These are phyloP conservation scores for Halocaridina rubra DNA, from an alignment of 2,888 invertebrate species.

Conservation along the genomic window DNA sequence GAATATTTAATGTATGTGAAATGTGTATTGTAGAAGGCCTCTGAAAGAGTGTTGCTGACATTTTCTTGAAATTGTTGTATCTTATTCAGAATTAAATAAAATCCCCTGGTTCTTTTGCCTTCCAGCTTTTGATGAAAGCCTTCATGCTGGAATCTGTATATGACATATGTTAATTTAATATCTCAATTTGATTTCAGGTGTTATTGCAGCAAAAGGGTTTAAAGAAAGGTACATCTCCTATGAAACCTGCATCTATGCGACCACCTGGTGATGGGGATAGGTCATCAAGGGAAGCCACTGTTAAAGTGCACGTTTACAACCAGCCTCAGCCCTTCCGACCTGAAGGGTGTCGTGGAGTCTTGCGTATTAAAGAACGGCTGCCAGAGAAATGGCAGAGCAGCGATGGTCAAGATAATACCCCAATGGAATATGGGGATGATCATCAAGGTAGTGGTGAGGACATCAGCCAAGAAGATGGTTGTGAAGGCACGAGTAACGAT, in stretches of 20 bases:
- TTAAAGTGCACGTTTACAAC: constrained; percentile 60
- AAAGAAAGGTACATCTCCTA: constrained; percentile 36
- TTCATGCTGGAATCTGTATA: too few species aligned
- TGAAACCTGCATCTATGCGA: constrained; percentile 12
- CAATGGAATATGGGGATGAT: not conserved
- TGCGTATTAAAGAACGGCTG: constrained; percentile 51
- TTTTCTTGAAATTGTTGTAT: too few species aligned
- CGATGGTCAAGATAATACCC: not conserved
- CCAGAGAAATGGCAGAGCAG: constrained; percentile 58
- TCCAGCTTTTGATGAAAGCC: too few species aligned
- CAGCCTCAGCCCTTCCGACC: constrained; percentile 38
- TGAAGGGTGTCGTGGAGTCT: constrained; percentile 36
- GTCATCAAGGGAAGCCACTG: constrained; percentile 33
- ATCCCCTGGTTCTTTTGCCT: too few species aligned
- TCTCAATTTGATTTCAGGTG: constrained; percentile 36
- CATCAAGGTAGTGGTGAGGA: constrained; percentile 6
- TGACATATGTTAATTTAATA: too few species aligned
- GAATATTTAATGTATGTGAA: too few species aligned
- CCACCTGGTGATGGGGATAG: constrained; percentile 18
- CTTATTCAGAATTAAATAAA: too few species aligned
- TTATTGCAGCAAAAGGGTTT: constrained; percentile 60
- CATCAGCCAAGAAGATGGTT: not conserved
- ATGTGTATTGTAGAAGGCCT: too few species aligned
- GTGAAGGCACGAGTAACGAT: not conserved
- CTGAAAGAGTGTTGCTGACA: too few species aligned